A percentile compares a stretch with the other conserved stretches of the same genome.
phyloP scores from a whole-genome alignment of 1,140 invertebrate genomes.

The Acromyrmex charruanus region DNA sequence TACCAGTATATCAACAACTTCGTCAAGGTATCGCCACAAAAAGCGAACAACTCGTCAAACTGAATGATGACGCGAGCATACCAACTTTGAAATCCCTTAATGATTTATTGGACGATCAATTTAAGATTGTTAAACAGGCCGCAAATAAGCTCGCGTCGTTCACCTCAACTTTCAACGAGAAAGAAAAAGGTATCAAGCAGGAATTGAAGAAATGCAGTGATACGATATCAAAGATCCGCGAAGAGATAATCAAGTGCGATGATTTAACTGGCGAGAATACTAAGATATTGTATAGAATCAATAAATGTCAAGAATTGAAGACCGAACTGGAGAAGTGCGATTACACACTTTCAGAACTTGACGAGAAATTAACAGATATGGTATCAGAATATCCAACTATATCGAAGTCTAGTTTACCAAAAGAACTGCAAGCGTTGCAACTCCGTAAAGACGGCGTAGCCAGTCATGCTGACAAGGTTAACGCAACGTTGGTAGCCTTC shows the following conservation, averaged over 20 bases:
- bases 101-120: slow-evolving; percentile 92
- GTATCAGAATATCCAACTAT: slow-evolving; percentile 93
- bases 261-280: slow-evolving; percentile 95
- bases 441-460: slow-evolving; percentile 92
- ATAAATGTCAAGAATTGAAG: slow-evolving; percentile 91
- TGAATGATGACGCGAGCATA: slow-evolving; percentile 92
- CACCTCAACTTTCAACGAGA: slow-evolving; percentile 90
- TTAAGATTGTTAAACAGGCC: slow-evolving; percentile 91
- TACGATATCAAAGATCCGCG: slow-evolving; percentile 91
- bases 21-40: slow-evolving; percentile 93
- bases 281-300: slow-evolving; percentile 93
- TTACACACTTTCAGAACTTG: slow-evolving; percentile 87
- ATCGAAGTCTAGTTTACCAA: slow-evolving; percentile 91
- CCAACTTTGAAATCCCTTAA: slow-evolving; percentile 90
- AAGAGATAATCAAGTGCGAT: slow-evolving; percentile 96
- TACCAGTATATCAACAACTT: slow-evolving; percentile 92
- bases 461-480: slow-evolving; percentile 92
- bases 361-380: slow-evolving; percentile 87
- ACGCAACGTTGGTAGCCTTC: slow-evolving; percentile 92
- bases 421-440: slow-evolving; percentile 92
- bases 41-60: slow-evolving; percentile 92
- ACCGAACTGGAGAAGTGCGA: slow-evolving; percentile 89
- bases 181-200: slow-evolving; percentile 91
- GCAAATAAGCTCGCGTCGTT: slow-evolving; percentile 92
- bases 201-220: slow-evolving; percentile 91